Base-by-base conservation (phyloP, 2,888 invertebrate species). In the Hofmannophila pseudospretella region DNA sequence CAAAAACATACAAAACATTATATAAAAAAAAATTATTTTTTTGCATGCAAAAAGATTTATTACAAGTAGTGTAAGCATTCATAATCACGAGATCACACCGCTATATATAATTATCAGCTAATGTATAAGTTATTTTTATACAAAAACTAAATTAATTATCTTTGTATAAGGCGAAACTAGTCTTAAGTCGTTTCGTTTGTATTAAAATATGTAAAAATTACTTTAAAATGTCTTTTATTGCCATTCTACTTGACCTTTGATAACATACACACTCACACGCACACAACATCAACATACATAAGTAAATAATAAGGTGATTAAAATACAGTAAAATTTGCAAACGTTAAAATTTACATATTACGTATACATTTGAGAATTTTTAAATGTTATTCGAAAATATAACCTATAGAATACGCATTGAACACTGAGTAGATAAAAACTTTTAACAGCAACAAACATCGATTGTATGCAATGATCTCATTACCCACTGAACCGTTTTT, bases 121-220 rank as follows among this genome's bases (percentile, higher is more conserved):
- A 51, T 53, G 31, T 29, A 13, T 67, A 69, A 63, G 67, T 67
- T 67, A 68, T 67, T 66, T 67, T 70, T 65, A 47, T 62, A 57
- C 56, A 58, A 53, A 54, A 57, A 53, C 58, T 55, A 54, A 59
- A 49, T 49, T 54, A 54, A 54, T 57, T 49, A 49, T 57, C 59
- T 48, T 58, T 58, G 54, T 67, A 48, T 68, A 65, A 61, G 57
- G 58, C 49, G 62, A 64, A 59, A 72, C 73, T 79, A 79, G 77
- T 78, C 75, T 71, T 80, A 81, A 82, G 81, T 58, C 63, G 73
- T 77, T 76, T 66, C 69, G 72, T 79, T 80, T 67, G 50, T 69
- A 71, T 64, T 72, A 68, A 72, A 67, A 60, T 58, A 51, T 48
- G 36, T 33, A 27, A 37, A 23, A 41, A 34, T 37, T 34, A 28